Evolutionary conservation across 2,113 vertebrate species (phyloP).

Genomic region (Chitala chitala): DNA sequence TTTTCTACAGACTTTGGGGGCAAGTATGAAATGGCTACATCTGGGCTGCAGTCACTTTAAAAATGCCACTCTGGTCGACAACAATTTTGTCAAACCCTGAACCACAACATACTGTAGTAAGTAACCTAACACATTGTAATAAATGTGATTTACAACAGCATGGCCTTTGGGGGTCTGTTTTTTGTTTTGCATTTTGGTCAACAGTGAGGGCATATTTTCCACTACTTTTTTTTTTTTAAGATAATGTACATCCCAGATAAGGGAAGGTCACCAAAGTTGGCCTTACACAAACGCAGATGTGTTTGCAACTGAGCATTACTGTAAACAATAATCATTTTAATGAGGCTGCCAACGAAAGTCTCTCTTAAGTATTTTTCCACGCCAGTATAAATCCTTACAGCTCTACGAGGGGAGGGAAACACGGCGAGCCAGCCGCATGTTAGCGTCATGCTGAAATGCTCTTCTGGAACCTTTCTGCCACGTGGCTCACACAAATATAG

Average conservation of each 20-base stretch:
- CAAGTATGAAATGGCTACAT: too few species aligned
- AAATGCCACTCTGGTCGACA: too few species aligned
- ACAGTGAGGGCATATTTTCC: neutral
- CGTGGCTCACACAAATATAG: neutral
- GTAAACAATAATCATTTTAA: slow-evolving; percentile 20
- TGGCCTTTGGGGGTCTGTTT: neutral
- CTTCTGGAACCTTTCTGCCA: neutral
- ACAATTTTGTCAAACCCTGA: too few species aligned
- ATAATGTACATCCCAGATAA: slow-evolving; percentile 4
- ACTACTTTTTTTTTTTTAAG: neutral
- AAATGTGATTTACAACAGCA: neutral
- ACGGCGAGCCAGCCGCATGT: neutral
- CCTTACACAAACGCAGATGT: slow-evolving; percentile 6
- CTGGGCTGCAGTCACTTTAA: too few species aligned
- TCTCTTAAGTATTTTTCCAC: slow-evolving; percentile 18
- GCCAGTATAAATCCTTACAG: neutral
- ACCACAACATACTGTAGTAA: too few species aligned
- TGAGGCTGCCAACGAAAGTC: neutral
- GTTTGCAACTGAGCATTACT: neutral
- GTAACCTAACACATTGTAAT: neutral
- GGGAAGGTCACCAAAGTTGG: neutral
- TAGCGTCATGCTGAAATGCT: neutral
- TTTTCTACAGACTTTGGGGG: too few species aligned
- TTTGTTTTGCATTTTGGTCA: neutral
- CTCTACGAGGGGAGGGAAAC: neutral